Base-by-base conservation (phyloP, 2,113 vertebrate species). In the Dasypus novemcinctus region DNA sequence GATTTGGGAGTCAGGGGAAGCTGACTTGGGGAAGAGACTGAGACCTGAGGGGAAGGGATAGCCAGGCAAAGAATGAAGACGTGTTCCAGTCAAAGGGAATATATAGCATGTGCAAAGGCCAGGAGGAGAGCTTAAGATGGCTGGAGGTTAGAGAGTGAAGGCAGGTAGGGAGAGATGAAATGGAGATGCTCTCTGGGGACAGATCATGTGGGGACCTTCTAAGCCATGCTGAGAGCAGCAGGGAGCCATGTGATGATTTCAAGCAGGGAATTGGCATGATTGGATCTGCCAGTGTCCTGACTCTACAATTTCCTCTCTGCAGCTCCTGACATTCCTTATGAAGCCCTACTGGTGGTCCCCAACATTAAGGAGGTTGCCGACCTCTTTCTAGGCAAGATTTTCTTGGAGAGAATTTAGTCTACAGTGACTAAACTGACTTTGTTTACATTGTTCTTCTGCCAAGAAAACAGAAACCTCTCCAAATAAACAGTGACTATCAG, bases 391-490 rank as follows among this genome's bases (percentile, higher is more conserved):
- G 88, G 81, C 33, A 0, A 87, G 91, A 49, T 59, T 93, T 96
- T 96, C 93, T 97, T 91, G 36, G 85, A 74, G 91, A 94, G 94
- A 94, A 61, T 49, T 95, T 91, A 79, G 49, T 41, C 95, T 72
- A 82, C 43, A 52, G 63, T 94, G 63, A 97, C 88, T 75, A 91
- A 87, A 93, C 74, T 88, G 71, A 96, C n/a, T 82, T 91, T 87
- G 36, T 71, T 88, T 91, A 90, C 31, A 14, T 93, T 84, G 80
- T 84, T 61, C 66, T 85, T 97, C 88, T 95, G 49, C 54, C 66
- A 87, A 75, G 57, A 17, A 94, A 91, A 6, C 78, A 87, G 66
- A 93, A 90, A 92, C 61, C 3, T 87, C 76, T 90, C 43, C 54
- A 81, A 85, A 71, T 84, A 89, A 89, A 79, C 54, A 90, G 46